Conservation (phyloP, 2,797 vertebrate genomes). For the Erpetoichthys calabaricus region DNA sequence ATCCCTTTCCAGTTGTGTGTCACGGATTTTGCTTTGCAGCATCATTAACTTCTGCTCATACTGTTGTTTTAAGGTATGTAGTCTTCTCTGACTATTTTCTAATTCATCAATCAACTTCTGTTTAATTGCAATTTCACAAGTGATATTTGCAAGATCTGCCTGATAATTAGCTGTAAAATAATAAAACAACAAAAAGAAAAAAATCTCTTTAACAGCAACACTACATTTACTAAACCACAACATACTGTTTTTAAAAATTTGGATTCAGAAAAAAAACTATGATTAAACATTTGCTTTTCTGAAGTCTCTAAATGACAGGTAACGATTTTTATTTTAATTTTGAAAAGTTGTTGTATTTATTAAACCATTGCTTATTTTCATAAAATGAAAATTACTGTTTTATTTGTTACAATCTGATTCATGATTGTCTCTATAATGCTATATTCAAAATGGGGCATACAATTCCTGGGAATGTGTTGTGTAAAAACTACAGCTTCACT, state of each 20-base stretch:
- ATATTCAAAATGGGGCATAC: too few species aligned
- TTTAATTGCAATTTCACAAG: conserved; percentile 96
- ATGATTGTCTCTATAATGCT: too few species aligned
- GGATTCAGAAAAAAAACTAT: not conserved
- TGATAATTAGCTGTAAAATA: conserved; percentile 67
- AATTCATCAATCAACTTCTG: conserved; percentile 93
- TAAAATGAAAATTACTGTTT: too few species aligned
- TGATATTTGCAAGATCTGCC: conserved; percentile 89
- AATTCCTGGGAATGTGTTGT: too few species aligned
- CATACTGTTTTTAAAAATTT: not conserved
- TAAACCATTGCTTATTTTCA: too few species aligned
- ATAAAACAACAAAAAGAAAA: conserved; percentile 11
- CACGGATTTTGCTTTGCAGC: conserved; percentile 86
- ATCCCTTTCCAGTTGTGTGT: conserved; percentile 90
- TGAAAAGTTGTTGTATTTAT: too few species aligned
- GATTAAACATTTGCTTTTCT: conserved; percentile 7
- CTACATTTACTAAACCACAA: not conserved
- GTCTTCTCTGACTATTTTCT: conserved; percentile 86
- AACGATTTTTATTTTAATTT: too few species aligned
- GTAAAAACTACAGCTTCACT: too few species aligned
- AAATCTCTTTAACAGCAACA: not conserved
- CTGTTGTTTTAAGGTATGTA: conserved; percentile 86
- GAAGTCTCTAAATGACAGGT: not conserved
- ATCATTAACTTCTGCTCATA: conserved; percentile 92
- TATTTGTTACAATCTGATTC: too few species aligned